A percentile compares a stretch with the other conserved stretches of the same genome.
Conservation (phyloP, 2,888 invertebrate species). For the Patella depressa region DNA sequence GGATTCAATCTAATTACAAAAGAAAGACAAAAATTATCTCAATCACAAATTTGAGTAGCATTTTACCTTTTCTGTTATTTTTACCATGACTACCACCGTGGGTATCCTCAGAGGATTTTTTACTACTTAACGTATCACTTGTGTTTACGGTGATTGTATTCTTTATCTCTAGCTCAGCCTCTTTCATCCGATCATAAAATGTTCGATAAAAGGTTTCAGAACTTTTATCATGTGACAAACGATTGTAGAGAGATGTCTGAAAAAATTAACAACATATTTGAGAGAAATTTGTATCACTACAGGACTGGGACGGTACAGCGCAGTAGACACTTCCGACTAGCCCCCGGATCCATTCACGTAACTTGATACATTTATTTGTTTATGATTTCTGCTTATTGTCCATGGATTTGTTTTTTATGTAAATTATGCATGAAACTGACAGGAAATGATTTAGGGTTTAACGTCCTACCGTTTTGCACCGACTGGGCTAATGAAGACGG, state of each 20-base stretch:
- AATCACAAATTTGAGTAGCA: too few species aligned
- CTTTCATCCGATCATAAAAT: constrained; percentile 95
- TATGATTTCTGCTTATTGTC: too few species aligned
- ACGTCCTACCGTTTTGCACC: too few species aligned
- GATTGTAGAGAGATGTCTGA: constrained; percentile 86
- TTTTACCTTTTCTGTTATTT: background rate
- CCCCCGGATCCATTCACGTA: too few species aligned
- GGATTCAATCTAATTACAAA: too few species aligned
- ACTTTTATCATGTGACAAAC: constrained; percentile 82
- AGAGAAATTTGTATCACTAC: background rate
- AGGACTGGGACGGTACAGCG: background rate
- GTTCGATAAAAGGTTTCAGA: constrained; percentile 95
- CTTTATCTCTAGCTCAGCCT: constrained; percentile 93
- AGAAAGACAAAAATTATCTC: too few species aligned
- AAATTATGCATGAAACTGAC: too few species aligned
- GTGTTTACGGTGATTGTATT: constrained; percentile 84
- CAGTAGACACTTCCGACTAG: too few species aligned
- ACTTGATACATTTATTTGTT: too few species aligned
- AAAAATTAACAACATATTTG: constrained; percentile 24
- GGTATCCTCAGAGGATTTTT: constrained; percentile 29
- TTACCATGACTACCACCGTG: background rate
- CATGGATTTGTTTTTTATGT: too few species aligned
- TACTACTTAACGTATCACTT: constrained; percentile 45
- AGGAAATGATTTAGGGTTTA: too few species aligned
- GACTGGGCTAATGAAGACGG: too few species aligned